Percentiles rank a stretch among this genome's conserved stretches.
Evolutionary conservation across 2,797 vertebrate species (phyloP).

Genomic region (Nothura maculosa): DNA sequence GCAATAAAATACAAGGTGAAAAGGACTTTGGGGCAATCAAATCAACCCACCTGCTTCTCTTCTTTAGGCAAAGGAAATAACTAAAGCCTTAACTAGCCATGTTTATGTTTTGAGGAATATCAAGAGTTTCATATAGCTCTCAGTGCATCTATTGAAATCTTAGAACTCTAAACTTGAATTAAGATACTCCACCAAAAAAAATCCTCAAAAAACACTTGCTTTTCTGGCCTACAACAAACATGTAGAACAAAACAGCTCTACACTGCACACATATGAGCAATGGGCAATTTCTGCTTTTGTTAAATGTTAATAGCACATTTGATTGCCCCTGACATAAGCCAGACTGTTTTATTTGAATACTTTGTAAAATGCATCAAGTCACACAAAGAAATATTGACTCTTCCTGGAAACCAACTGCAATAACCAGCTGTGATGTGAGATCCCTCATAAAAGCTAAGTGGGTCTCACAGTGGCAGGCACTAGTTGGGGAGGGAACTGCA

Average conservation of each 20-base stretch:
- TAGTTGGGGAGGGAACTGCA: background rate
- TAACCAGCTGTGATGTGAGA: background rate
- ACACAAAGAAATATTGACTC: conserved; percentile 6
- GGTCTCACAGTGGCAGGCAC: background rate
- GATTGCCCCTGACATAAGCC: background rate
- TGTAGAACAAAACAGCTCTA: background rate
- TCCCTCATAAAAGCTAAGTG: background rate
- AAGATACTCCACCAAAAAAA: background rate
- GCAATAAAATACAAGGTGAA: background rate
- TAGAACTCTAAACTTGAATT: background rate
- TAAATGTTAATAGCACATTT: background rate
- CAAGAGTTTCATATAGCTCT: rapidly evolving
- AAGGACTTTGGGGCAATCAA: background rate
- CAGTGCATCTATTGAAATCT: background rate
- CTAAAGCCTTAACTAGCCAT: background rate
- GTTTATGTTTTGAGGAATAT: background rate
- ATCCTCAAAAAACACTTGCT: background rate
- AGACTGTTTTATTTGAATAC: background rate
- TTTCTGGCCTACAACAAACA: background rate
- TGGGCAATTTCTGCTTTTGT: background rate
- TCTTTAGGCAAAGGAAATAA: background rate
- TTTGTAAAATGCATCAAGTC: background rate
- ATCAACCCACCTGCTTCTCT: background rate
- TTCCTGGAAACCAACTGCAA: background rate
- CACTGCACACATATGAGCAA: background rate